These are phyloP conservation scores for Festucalex cinctus DNA, from an alignment of 2,113 vertebrate species.

Conservation along the genomic window DNA sequence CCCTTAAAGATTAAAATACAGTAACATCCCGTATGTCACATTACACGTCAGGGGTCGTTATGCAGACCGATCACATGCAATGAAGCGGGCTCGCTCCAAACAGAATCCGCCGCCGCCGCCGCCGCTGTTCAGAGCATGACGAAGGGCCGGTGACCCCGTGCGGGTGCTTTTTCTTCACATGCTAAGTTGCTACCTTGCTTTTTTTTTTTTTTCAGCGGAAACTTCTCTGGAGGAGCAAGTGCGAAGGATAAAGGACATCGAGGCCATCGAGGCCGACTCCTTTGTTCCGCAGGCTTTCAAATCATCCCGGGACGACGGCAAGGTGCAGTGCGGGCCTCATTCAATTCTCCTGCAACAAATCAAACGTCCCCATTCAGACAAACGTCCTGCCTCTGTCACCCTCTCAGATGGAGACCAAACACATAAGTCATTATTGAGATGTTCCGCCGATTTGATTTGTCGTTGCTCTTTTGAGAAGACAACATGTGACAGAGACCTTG, in stretches of 20 bases:
- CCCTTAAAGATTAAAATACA: constrained; percentile 49
- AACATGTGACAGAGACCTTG: constrained; percentile 39
- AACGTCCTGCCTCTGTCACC: neutral
- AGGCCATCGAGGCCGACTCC: constrained; percentile 94
- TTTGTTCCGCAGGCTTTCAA: constrained; percentile 95
- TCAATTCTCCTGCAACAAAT: constrained; percentile 73
- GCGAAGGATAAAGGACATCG: constrained; percentile 93
- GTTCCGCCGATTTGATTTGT: constrained; percentile 66
- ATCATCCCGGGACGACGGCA: constrained; percentile 88
- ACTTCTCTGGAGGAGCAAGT: constrained; percentile 88
- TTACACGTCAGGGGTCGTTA: constrained; percentile 56
- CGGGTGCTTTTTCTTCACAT: constrained; percentile 43
- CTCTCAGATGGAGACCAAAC: constrained; percentile 41
- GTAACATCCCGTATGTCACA: constrained; percentile 56
- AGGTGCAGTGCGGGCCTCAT: constrained; percentile 79
- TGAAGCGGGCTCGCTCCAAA: constrained; percentile 36
- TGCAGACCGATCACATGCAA: constrained; percentile 34
- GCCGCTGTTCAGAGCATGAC: constrained; percentile 49
- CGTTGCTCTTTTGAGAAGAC: constrained; percentile 45
- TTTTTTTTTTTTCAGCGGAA: constrained; percentile 78
- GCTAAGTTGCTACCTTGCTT: constrained; percentile 16
- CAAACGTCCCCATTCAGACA: constrained; percentile 72
- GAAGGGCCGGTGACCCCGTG: constrained; percentile 23
- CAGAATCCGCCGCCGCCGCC: constrained; percentile 43
- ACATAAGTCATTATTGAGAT: constrained; percentile 70